Evolutionary conservation across 2,113 vertebrate genomes (phyloP).

Genomic region (Conger conger): DNA sequence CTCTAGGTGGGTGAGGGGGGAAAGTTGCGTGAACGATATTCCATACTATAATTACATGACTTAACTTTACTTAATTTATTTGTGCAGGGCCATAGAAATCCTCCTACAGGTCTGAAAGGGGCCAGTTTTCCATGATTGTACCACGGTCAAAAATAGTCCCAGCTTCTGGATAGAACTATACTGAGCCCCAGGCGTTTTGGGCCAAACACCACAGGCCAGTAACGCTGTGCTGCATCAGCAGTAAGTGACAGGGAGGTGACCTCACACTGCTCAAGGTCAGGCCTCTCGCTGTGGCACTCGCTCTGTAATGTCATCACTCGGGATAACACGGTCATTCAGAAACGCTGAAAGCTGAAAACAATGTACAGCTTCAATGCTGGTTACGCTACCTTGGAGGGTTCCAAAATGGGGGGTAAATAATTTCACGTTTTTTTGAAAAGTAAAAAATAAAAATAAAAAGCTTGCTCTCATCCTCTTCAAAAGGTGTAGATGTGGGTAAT

Average conservation of each 20-base stretch:
- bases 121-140: slow-evolving; percentile 45
- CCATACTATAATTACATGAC: slow-evolving; percentile 56
- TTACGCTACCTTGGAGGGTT: neutral
- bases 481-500: neutral
- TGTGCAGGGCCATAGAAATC: slow-evolving; percentile 54
- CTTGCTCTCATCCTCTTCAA: neutral
- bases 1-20: slow-evolving; percentile 38
- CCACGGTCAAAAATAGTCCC: slow-evolving; percentile 49
- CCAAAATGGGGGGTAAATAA: neutral
- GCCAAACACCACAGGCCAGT: neutral
- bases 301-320: neutral
- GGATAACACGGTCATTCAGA: neutral
- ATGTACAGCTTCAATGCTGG: neutral
- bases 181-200: neutral
- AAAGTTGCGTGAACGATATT: slow-evolving; percentile 60
- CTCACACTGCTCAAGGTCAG: neutral
- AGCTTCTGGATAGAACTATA: slow-evolving; percentile 44
- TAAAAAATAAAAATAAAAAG: neutral
- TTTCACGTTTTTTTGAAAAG: too few relatives aligned
- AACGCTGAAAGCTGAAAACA: neutral
- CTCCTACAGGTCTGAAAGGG: slow-evolving; percentile 48
- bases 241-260: neutral
- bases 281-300: neutral
- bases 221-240: neutral
- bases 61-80: slow-evolving; percentile 55